Percentiles rank a stretch among this genome's conserved stretches.
phyloP scores from a whole-genome alignment of 2,113 vertebrate species.

The Macrotus californicus region DNA sequence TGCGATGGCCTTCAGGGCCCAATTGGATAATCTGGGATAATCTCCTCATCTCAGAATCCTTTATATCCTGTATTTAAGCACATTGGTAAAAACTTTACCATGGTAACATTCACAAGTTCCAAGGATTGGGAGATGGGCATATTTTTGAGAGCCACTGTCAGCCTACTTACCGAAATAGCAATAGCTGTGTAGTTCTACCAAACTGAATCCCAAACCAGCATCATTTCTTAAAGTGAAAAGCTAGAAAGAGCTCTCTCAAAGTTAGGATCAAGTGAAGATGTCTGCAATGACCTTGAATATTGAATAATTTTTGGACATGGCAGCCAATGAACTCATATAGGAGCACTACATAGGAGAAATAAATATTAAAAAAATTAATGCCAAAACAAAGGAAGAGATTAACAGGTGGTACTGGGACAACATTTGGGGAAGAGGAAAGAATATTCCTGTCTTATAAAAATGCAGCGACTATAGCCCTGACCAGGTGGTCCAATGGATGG shows the following conservation, averaged over 20 bases:
- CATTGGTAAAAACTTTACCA: no score
- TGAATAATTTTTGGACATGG: not conserved
- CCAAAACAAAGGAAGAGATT: not conserved
- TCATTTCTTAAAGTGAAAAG: not conserved
- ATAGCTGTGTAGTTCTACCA: not conserved
- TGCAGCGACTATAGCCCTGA: not conserved
- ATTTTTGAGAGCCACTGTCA: not conserved
- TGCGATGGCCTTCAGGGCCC: not conserved
- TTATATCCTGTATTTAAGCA: no score
- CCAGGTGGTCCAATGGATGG: not conserved
- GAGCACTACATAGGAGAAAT: not conserved
- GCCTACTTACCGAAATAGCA: not conserved
- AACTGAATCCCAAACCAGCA: not conserved
- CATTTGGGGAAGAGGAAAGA: not conserved
- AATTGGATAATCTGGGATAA: not conserved
- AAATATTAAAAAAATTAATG: not conserved
- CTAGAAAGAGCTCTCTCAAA: not conserved
- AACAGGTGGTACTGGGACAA: not conserved
- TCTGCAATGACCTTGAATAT: not conserved
- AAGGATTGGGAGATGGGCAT: not conserved
- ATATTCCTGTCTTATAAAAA: not conserved
- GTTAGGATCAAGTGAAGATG: not conserved
- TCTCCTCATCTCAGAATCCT: not conserved
- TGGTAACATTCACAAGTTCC: no score
- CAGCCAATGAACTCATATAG: not conserved